Percentiles rank a stretch among this genome's conserved stretches.
Evolutionary conservation across 2,797 vertebrate species (phyloP).

Genomic region (Fistularia commersonii): DNA sequence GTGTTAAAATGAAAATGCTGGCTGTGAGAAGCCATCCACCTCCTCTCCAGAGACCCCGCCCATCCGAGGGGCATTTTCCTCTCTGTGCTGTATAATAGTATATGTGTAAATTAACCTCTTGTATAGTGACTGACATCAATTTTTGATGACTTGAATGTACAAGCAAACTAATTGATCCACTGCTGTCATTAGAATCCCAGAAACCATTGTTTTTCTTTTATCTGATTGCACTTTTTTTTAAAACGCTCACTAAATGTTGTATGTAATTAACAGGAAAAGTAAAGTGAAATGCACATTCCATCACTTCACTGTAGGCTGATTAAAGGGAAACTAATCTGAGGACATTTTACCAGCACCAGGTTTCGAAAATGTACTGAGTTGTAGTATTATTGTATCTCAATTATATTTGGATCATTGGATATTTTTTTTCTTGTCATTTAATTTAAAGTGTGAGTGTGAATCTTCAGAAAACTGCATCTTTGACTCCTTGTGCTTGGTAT

Average conservation of each 20-base stretch:
- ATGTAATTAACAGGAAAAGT: background rate
- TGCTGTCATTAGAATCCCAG: conserved; percentile 22
- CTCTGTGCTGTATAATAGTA: conserved; percentile 61
- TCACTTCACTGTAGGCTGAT: conserved; percentile 16
- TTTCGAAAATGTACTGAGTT: conserved; percentile 4
- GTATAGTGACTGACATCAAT: conserved; percentile 59
- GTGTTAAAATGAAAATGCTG: conserved; percentile 41
- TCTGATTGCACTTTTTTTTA: background rate
- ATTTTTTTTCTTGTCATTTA: conserved; percentile 5
- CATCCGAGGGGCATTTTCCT: conserved; percentile 40
- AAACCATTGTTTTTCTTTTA: conserved; percentile 8
- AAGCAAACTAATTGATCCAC: conserved; percentile 37
- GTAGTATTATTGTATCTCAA: conserved; percentile 28
- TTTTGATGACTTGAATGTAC: conserved; percentile 66
- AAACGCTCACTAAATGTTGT: background rate
- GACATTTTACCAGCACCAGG: conserved; percentile 52
- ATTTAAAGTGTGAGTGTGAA: conserved; percentile 5
- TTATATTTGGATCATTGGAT: conserved; percentile 17
- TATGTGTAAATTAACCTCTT: conserved; percentile 66
- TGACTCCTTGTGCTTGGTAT: conserved; percentile 5
- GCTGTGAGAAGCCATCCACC: conserved; percentile 37
- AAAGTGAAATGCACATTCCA: too few species aligned
- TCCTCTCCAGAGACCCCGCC: conserved; percentile 5
- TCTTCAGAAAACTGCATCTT: conserved; percentile 15
- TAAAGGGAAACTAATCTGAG: conserved; percentile 58